Evolutionary conservation across 2,888 invertebrate genomes (phyloP), one percentile per base, ranked within the genome.

Genomic region (Tuta absoluta): DNA sequence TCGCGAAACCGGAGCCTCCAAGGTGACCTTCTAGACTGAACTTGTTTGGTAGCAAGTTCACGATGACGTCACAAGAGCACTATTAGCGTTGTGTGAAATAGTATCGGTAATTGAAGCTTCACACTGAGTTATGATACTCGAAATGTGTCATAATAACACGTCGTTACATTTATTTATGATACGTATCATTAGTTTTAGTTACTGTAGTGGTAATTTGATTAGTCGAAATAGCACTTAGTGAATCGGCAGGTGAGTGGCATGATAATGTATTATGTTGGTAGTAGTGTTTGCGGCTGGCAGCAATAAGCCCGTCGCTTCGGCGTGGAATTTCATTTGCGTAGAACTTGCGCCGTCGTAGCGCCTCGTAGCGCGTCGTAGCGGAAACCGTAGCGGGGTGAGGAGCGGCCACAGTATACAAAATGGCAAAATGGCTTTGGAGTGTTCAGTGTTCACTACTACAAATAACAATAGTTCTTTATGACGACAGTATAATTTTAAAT

Each of bases 1-100:
- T 24, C 60, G 58, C 60, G 45, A 41, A 60, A 59, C 56, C 17
- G 28, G 28, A 56, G 56, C 56, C 58, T 21, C 38, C 21, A 21
- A 58, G 38, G 58, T 58, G 58, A 38, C 38, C 58, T n/a, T 21
- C 17, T 8, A 14, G 5, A 21, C 17, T 8, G 3, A 19, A 58
- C 58, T 58, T 58, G 58, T 53, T 53, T 53, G 51, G 51, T 33
- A 38, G 21, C 58, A 38, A 57, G 58, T 58, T 37, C 38, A 58
- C 21, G 19, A 38, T 58, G 37, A 58, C 58, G 58, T 58, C 58
- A 58, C 58, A 4, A 0, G 19, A 58, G 1, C n/a, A 12, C 58
- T 19, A 37, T 33, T 38, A 37, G 38, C 38, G 33, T 21, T 8
- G 8, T 58, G 24, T 38, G 58, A 58, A 58, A 58, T 58, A 58